A percentile compares a stretch with the other conserved stretches of the same genome.
These are phyloP conservation scores for Plotosus lineatus DNA, from an alignment of 2,113 vertebrate species.

Conservation along the genomic window DNA sequence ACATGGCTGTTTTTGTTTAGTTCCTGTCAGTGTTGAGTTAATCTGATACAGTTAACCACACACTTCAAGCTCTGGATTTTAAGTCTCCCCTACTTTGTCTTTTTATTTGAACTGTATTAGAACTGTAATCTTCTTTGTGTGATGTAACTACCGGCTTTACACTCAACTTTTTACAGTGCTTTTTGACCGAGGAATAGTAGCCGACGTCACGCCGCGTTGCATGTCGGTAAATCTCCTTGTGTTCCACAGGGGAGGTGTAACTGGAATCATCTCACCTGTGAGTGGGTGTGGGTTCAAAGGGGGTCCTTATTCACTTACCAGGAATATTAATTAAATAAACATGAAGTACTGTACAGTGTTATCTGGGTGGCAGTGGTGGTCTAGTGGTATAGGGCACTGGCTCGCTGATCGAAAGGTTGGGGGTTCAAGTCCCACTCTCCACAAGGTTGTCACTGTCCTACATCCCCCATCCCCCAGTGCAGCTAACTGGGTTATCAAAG, in stretches of 20 bases:
- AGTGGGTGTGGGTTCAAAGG: neutral
- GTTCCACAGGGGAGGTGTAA: neutral
- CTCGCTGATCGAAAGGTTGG: too few relatives aligned
- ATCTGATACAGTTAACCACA: neutral
- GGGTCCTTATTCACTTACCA: too few relatives aligned
- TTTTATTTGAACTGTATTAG: neutral
- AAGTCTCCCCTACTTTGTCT: too few relatives aligned
- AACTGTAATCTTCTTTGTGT: neutral
- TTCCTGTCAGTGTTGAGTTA: neutral
- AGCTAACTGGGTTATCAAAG: too few relatives aligned
- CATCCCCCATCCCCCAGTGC: too few relatives aligned
- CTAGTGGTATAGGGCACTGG: too few relatives aligned
- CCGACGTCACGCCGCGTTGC: slow-evolving; percentile 4
- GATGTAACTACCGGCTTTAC: slow-evolving; percentile 1
- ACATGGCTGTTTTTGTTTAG: neutral
- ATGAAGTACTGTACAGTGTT: too few relatives aligned
- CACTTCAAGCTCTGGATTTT: neutral
- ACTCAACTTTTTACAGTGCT: neutral
- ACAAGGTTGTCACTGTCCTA: too few relatives aligned
- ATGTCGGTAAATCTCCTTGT: neutral
- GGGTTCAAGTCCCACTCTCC: too few relatives aligned
- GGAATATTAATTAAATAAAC: too few relatives aligned
- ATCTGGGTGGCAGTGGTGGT: too few relatives aligned
- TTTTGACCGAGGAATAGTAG: neutral
- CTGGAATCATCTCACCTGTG: neutral